Conservation (phyloP, 1,140 invertebrate species). For the Diabrotica undecimpunctata region DNA sequence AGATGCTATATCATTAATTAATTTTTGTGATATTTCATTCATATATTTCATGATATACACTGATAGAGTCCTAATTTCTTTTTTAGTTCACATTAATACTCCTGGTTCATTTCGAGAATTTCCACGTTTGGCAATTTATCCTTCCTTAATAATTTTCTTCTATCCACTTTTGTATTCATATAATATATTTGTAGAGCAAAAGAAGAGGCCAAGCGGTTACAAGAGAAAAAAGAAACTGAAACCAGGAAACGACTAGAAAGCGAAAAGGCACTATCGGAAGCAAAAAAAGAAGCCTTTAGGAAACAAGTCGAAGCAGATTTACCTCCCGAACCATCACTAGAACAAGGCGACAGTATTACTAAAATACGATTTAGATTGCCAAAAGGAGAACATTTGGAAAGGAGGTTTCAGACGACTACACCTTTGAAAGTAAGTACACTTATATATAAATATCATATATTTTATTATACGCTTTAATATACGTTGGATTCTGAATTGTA, state of each 20-base stretch:
- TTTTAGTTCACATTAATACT: too few relatives aligned
- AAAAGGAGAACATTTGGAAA: conserved; percentile 66
- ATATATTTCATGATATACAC: too few relatives aligned
- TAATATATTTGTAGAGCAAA: conserved; percentile 66
- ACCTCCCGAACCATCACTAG: conserved; percentile 57
- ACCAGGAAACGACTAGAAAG: conserved; percentile 64
- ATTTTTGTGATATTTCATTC: too few relatives aligned
- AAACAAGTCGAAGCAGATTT: conserved; percentile 58
- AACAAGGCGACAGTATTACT: conserved; percentile 57
- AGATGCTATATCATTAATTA: too few relatives aligned
- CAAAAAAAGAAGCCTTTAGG: conserved; percentile 63
- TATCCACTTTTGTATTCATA: too few relatives aligned
- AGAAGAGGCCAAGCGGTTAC: conserved; percentile 74
- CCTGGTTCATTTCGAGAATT: too few relatives aligned
- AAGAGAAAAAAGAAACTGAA: conserved; percentile 64
- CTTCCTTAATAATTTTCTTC: too few relatives aligned
- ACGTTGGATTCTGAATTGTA: neutral
- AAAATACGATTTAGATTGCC: conserved; percentile 76
- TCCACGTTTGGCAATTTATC: too few relatives aligned
- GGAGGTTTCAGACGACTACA: conserved; percentile 67
- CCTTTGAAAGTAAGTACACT: conserved; percentile 55
- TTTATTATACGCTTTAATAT: neutral
- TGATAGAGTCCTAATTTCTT: too few relatives aligned
- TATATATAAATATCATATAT: neutral
- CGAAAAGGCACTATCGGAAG: conserved; percentile 65